Conservation (phyloP, 2,888 invertebrate species). For the Gymnocheta viridis region DNA sequence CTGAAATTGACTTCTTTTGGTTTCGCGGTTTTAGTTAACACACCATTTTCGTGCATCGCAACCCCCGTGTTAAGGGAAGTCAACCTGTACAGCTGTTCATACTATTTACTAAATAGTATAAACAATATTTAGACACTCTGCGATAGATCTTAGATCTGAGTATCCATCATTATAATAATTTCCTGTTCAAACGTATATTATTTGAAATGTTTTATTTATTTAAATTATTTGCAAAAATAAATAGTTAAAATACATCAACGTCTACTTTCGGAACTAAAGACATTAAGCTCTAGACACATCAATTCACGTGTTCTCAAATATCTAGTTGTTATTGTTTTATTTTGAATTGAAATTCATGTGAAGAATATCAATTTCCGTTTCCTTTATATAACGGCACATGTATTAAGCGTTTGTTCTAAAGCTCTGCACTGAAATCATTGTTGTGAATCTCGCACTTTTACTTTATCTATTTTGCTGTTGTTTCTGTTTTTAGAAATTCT, state of each 20-base stretch:
- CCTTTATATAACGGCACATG: conserved; percentile 20
- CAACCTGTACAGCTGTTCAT: too few relatives aligned
- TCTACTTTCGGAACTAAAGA: background rate
- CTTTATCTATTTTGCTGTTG: background rate
- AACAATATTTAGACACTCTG: too few relatives aligned
- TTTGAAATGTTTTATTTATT: too few relatives aligned
- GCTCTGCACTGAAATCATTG: background rate
- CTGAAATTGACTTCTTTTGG: too few relatives aligned
- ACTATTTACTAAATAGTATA: too few relatives aligned
- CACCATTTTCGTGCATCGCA: too few relatives aligned
- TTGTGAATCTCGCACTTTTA: background rate
- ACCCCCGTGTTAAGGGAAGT: too few relatives aligned
- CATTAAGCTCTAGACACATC: background rate
- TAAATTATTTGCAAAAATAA: background rate
- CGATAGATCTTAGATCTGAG: too few relatives aligned
- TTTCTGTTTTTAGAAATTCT: background rate
- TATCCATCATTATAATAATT: too few relatives aligned
- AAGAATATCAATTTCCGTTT: conserved; percentile 58
- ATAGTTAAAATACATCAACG: background rate
- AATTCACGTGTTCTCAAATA: background rate
- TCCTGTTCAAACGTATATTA: too few relatives aligned
- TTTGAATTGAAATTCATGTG: conserved; percentile 46
- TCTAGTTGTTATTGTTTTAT: conserved; percentile 12
- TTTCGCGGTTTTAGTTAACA: too few relatives aligned
- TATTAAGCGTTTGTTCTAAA: background rate